Conservation (phyloP, 2,113 vertebrate genomes). For the Neolamprologus toae region DNA sequence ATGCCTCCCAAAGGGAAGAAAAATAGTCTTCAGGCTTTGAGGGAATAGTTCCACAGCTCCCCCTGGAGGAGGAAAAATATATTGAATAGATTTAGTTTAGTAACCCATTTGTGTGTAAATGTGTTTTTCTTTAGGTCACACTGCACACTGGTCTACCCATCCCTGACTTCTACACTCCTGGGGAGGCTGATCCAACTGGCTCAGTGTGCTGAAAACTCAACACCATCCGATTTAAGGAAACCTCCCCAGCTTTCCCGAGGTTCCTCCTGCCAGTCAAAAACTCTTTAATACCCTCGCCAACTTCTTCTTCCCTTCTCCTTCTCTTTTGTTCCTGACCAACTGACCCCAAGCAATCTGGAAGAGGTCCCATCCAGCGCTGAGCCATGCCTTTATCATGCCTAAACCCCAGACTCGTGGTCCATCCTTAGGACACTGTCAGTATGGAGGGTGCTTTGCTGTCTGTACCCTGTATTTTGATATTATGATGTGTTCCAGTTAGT, state of each 20-base stretch:
- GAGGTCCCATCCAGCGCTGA: conserved; percentile 16
- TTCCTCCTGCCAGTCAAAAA: not conserved
- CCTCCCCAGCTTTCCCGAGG: not conserved
- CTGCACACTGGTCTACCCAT: conserved; percentile 92
- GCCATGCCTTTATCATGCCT: conserved; percentile 38
- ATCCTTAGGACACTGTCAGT: not conserved
- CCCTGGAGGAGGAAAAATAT: conserved; percentile 13
- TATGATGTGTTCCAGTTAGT: not conserved
- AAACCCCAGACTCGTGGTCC: not conserved
- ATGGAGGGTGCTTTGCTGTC: not conserved
- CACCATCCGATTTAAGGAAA: not conserved
- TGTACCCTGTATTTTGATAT: not conserved
- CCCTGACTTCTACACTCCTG: conserved; percentile 88
- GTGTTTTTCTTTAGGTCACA: conserved; percentile 77
- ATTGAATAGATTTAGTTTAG: not conserved
- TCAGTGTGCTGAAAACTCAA: conserved; percentile 65
- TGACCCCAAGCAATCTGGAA: not conserved
- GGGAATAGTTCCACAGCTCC: conserved; percentile 26
- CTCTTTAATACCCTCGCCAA: not conserved
- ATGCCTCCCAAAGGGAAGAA: not conserved
- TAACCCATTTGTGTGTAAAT: not conserved
- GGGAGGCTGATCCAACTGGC: conserved; percentile 71
- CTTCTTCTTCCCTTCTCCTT: not conserved
- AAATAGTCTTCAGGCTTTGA: not conserved
- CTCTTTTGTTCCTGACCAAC: not conserved